phyloP scores from a whole-genome alignment of 2,113 vertebrate species.

The Acanthochromis polyacanthus region DNA sequence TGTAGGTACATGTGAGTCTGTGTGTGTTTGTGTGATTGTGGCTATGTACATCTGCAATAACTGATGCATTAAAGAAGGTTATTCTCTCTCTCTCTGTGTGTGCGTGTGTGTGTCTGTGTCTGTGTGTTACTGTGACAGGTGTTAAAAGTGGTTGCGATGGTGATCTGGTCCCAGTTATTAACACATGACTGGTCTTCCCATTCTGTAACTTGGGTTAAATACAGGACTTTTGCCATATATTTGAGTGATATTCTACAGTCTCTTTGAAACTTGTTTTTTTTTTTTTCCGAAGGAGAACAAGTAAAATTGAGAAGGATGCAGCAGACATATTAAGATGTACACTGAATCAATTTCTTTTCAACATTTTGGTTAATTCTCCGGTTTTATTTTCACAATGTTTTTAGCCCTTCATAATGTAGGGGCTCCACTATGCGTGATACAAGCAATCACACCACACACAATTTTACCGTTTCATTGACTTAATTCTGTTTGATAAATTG shows the following conservation, averaged over 20 bases:
- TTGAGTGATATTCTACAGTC: background rate
- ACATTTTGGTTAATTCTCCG: too few species aligned
- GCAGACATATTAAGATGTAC: too few species aligned
- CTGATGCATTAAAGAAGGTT: slow-evolving; percentile 16
- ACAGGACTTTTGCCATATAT: background rate
- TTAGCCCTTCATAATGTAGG: background rate
- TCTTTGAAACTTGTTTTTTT: background rate
- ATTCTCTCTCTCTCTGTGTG: background rate
- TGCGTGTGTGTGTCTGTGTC: background rate
- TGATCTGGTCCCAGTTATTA: slow-evolving; percentile 58
- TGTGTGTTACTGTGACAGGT: slow-evolving; percentile 47
- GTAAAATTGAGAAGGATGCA: background rate
- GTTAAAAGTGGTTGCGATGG: slow-evolving; percentile 51
- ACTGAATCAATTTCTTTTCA: too few species aligned
- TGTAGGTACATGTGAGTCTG: slow-evolving; percentile 11
- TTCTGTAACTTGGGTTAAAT: slow-evolving; percentile 15
- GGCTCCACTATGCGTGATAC: background rate
- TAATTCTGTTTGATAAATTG: too few species aligned
- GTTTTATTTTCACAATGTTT: too few species aligned
- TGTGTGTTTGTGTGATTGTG: slow-evolving; percentile 2
- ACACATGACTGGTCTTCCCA: slow-evolving; percentile 26
- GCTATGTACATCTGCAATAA: slow-evolving; percentile 14
- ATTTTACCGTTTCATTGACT: too few species aligned
- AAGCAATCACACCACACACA: background rate
- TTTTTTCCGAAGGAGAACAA: background rate